Conservation (phyloP, 2,797 vertebrate genomes). For the Esox masquinongy region DNA sequence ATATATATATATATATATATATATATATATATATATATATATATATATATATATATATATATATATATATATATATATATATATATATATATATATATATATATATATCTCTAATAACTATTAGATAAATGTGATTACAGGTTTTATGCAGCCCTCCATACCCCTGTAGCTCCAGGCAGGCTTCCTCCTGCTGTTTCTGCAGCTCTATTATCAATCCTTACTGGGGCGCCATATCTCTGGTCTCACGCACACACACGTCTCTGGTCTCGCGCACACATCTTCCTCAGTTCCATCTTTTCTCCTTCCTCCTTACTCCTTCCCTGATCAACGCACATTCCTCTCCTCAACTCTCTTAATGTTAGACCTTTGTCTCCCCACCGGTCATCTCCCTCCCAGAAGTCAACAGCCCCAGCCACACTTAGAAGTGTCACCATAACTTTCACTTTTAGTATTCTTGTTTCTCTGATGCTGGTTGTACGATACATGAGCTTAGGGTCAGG, state of each 20-base stretch:
- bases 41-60: no score
- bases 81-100: neutral
- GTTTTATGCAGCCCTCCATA: slow-evolving; percentile 24
- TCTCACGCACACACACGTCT: neutral
- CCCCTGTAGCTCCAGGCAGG: slow-evolving; percentile 21
- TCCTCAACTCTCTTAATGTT: neutral
- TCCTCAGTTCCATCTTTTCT: neutral
- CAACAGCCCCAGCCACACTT: neutral
- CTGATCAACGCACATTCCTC: neutral
- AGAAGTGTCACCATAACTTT: neutral
- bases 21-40: no score
- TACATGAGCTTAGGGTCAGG: no score
- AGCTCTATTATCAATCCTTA: slow-evolving; percentile 14
- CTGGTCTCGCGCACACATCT: slow-evolving; percentile 1
- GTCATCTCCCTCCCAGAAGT: neutral
- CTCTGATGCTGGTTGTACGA: neutral
- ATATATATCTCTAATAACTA: neutral
- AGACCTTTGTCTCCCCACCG: neutral
- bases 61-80: neutral
- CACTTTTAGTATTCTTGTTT: neutral
- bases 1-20: no score
- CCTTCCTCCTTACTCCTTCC: no score
- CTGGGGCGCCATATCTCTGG: neutral
- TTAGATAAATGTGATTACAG: slow-evolving; percentile 28
- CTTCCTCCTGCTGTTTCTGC: slow-evolving; percentile 36